These are phyloP conservation scores for Drosophila multiciliata DNA, from an alignment of 2,888 invertebrate genomes.

Conservation along the genomic window DNA sequence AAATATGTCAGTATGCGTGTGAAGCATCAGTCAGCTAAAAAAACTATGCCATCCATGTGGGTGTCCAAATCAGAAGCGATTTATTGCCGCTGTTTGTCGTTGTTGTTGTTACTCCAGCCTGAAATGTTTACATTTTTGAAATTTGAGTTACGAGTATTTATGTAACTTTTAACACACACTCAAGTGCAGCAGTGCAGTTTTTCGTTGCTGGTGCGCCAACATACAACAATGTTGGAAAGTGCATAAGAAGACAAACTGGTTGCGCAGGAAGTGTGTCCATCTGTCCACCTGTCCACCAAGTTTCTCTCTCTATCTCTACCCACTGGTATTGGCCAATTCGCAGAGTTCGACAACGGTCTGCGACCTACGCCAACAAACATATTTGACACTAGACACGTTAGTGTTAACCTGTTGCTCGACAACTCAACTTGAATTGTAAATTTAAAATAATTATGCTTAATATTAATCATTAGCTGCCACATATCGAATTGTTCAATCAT, in stretches of 20 bases:
- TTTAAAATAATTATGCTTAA: background rate
- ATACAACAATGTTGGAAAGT: conserved; percentile 55
- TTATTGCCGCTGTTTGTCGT: conserved; percentile 15
- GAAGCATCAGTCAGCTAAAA: conserved; percentile 23
- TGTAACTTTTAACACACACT: conserved; percentile 12
- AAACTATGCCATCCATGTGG: conserved; percentile 61
- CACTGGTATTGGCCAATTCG: conserved; percentile 68
- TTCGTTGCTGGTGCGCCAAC: conserved; percentile 24
- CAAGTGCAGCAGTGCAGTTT: conserved; percentile 17
- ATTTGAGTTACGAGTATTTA: conserved; percentile 48
- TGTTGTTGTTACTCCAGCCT: conserved; percentile 14
- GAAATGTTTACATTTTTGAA: conserved; percentile 54
- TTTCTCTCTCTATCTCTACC: conserved; percentile 1
- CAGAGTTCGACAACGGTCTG: conserved; percentile 71
- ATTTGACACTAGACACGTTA: conserved; percentile 35
- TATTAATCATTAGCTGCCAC: background rate
- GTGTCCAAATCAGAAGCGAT: conserved; percentile 47
- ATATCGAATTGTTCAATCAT: background rate
- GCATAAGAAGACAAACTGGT: conserved; percentile 63
- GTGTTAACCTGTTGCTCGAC: conserved; percentile 50
- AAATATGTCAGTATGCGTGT: background rate
- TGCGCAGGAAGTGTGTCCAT: conserved; percentile 67
- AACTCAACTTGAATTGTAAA: background rate
- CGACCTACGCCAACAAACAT: conserved; percentile 72
- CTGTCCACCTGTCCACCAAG: conserved; percentile 37